Base-by-base conservation (phyloP, 2,888 invertebrate species). In the Stramonita haemastoma region DNA sequence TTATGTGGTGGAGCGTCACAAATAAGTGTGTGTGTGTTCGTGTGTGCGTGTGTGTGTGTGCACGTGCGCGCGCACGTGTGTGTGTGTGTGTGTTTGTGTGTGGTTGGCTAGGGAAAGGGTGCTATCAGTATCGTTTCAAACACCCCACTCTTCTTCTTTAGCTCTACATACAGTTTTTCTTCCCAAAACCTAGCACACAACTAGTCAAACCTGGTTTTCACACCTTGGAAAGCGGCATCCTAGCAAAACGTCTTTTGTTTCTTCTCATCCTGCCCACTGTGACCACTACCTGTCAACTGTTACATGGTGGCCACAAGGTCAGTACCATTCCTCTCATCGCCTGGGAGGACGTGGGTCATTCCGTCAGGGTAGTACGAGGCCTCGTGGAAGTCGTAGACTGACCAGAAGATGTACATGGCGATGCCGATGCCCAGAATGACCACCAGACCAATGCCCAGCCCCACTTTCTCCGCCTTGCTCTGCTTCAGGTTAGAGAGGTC, bases 341-440 rank as follows among this genome's bases (percentile, higher is more conserved):
- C 87, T 2, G 73, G 86, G 36, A 87, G 73, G 26, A 87, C 26
- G n/a, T n/a, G 6, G 36, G 26, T 26, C 15, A 73, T 5, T 26
- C 36, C 34, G n/a, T 26, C 26, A n/a, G 87, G 87, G 87, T 46
- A 87, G 87, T 36, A 87, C 19, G 89, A 88, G 19, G 86, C 88
- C 32, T 88, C 66, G 34, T 88, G 60, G 66, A 90, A 90, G 11
- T 89, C 46, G 87, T 90, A 90, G 29, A 88, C 56, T 1, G 90
- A 90, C 89, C 89, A 90, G 87, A 90, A 90, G 32, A 89, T 60
- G 89, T 89, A 89, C 90, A 90, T 89, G 60, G 88, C 57, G 13
- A 88, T 73, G 29, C 88, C 89, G 66, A 90, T 90, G 73, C 56
- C 87, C 88, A 90, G 77, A 34, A 90, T 86, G 60, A 36, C 46